These are phyloP conservation scores for Congeria kusceri DNA, from an alignment of 2,888 invertebrate species.

Conservation along the genomic window DNA sequence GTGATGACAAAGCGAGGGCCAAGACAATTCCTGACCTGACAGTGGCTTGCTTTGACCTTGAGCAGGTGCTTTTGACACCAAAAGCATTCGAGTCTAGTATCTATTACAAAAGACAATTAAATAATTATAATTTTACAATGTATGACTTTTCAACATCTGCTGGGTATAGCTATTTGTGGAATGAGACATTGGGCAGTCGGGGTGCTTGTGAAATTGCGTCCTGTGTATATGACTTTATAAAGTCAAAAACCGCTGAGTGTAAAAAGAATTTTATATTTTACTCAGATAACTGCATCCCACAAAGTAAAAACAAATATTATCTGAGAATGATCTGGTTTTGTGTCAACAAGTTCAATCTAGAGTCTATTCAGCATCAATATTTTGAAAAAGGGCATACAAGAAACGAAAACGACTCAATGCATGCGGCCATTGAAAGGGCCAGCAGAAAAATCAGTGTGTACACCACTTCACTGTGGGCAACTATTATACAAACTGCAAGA, in stretches of 20 bases:
- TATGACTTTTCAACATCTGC: constrained; percentile 14
- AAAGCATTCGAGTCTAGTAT: constrained; percentile 11
- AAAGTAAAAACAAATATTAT: constrained; percentile 42
- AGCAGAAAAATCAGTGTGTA: constrained; percentile 26
- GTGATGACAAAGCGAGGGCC: constrained; percentile 33
- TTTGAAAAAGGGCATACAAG: constrained; percentile 38
- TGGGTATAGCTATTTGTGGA: constrained; percentile 27
- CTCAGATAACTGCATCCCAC: constrained; percentile 23
- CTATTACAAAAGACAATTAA: constrained; percentile 29
- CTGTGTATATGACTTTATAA: constrained; percentile 22
- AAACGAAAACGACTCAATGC: constrained; percentile 45
- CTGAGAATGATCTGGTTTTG: constrained; percentile 44
- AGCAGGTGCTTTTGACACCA: constrained; percentile 21
- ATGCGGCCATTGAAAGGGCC: constrained; percentile 36
- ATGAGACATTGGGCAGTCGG: constrained; percentile 19
- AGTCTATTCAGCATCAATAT: constrained; percentile 31
- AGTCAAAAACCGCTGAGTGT: neutral
- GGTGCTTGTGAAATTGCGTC: constrained; percentile 35
- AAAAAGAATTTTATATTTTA: constrained; percentile 16
- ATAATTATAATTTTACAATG: constrained; percentile 19
- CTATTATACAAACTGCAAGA: constrained; percentile 32
- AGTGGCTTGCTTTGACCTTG: constrained; percentile 35
- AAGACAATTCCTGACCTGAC: neutral
- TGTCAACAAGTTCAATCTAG: constrained; percentile 26
- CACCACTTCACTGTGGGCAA: constrained; percentile 40